phyloP scores from a whole-genome alignment of 2,797 vertebrate genomes.

The Etheostoma nigrum region DNA sequence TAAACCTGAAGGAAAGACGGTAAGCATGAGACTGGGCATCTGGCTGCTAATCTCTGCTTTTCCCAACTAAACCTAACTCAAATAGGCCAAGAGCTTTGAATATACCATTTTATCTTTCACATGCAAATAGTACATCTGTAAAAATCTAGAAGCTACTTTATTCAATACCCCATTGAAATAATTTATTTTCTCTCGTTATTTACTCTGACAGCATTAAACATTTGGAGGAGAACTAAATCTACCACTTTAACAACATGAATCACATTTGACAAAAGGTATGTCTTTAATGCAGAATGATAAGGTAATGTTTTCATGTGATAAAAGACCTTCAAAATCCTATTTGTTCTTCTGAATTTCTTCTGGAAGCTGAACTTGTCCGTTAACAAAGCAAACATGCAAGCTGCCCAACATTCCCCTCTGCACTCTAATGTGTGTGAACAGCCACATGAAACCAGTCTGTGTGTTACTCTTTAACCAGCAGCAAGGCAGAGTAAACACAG shows the following conservation, averaged over 20 bases:
- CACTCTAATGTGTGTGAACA: constrained; percentile 3
- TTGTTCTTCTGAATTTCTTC: background rate
- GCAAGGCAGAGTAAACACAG: constrained; percentile 45
- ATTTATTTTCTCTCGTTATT: background rate
- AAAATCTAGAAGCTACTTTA: background rate
- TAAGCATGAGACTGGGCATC: background rate
- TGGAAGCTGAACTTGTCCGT: background rate
- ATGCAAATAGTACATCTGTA: background rate
- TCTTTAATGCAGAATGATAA: background rate
- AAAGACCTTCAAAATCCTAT: background rate
- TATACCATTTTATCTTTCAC: background rate
- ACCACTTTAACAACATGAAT: background rate
- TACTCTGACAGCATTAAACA: background rate
- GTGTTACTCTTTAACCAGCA: constrained; percentile 59
- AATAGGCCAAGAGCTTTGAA: background rate
- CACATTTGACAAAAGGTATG: background rate
- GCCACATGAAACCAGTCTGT: background rate
- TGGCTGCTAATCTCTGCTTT: background rate
- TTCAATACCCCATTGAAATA: background rate
- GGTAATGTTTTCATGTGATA: background rate
- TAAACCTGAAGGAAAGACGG: background rate
- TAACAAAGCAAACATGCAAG: background rate
- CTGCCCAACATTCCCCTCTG: background rate
- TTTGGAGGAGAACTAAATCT: background rate
- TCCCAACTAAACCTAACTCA: background rate